phyloP scores from a whole-genome alignment of 2,888 invertebrate genomes.

The Volucella bombylans region DNA sequence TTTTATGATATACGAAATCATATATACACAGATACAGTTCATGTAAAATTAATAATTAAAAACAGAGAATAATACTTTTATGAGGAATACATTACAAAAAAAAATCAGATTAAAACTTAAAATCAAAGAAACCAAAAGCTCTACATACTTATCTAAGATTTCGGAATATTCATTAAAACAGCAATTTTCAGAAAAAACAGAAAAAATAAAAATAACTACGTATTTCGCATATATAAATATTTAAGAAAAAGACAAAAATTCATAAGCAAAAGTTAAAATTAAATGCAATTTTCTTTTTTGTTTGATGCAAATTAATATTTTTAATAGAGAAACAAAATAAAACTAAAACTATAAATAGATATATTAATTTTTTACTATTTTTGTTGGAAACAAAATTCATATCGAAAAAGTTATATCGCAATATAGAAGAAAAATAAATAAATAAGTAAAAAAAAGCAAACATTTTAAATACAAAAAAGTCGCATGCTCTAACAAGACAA shows the following conservation, averaged over 20 bases:
- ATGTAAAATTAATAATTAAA: conserved; percentile 76
- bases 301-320: conserved; percentile 28
- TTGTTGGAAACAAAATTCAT: conserved; percentile 69
- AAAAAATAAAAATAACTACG: conserved; percentile 60
- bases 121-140: conserved; percentile 44
- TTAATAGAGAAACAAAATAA: conserved; percentile 3
- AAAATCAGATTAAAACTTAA: conserved; percentile 55
- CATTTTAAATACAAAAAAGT: conserved; percentile 30
- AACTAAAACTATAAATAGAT: neutral
- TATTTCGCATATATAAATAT: conserved; percentile 60
- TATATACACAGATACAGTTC: conserved; percentile 54
- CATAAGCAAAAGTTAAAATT: conserved; percentile 18
- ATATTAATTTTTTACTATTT: conserved; percentile 23
- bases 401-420: conserved; percentile 72
- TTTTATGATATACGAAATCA: conserved; percentile 67
- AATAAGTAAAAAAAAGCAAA: conserved; percentile 60
- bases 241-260: conserved; percentile 53
- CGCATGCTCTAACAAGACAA: conserved; percentile 57
- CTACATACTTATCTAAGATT: conserved; percentile 70
- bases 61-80: conserved; percentile 51
- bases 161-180: conserved; percentile 67
- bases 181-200: conserved; percentile 45
- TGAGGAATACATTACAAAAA: conserved; percentile 38
- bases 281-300: conserved; percentile 44
- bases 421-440: conserved; percentile 53